These are phyloP conservation scores for Zenarchopterus dispar DNA, from an alignment of 2,797 vertebrate species.

Conservation along the genomic window DNA sequence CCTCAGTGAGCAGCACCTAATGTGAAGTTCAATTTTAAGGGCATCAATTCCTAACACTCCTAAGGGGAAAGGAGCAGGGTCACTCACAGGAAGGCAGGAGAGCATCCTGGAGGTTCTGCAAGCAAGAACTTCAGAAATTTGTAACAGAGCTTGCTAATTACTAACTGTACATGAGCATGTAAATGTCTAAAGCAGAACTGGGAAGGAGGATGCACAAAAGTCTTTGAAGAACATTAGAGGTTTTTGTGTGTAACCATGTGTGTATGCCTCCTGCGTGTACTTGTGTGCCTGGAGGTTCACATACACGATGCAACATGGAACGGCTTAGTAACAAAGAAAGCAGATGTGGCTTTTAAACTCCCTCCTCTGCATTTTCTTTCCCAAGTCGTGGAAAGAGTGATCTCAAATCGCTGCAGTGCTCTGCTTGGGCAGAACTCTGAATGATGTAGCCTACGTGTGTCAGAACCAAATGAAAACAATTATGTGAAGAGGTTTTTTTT, in stretches of 20 bases:
- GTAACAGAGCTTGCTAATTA: neutral
- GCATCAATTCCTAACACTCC: neutral
- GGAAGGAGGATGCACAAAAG: no score
- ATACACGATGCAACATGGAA: conserved; percentile 52
- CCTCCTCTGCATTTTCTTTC: neutral
- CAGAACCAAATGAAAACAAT: neutral
- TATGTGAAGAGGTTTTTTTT: neutral
- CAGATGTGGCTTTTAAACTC: conserved; percentile 57
- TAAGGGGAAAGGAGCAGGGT: conserved; percentile 5
- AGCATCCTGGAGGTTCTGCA: conserved; percentile 10
- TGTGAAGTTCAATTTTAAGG: conserved; percentile 27
- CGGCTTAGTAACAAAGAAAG: conserved; percentile 57
- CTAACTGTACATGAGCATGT: neutral
- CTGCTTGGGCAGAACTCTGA: conserved; percentile 7
- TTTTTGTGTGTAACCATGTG: conserved; percentile 1
- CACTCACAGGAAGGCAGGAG: neutral
- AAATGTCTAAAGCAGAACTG: conserved; percentile 20
- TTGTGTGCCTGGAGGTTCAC: neutral
- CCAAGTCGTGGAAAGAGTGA: conserved; percentile 7
- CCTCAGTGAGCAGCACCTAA: conserved; percentile 31
- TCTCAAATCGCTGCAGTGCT: conserved; percentile 6
- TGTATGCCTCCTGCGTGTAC: neutral
- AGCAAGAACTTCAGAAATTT: neutral
- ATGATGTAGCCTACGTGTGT: conserved; percentile 19
- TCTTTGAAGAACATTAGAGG: neutral